Evolutionary conservation across 64 coral and sea anemone genomes (phyloP).

Genomic region (Trachythela sp.): DNA sequence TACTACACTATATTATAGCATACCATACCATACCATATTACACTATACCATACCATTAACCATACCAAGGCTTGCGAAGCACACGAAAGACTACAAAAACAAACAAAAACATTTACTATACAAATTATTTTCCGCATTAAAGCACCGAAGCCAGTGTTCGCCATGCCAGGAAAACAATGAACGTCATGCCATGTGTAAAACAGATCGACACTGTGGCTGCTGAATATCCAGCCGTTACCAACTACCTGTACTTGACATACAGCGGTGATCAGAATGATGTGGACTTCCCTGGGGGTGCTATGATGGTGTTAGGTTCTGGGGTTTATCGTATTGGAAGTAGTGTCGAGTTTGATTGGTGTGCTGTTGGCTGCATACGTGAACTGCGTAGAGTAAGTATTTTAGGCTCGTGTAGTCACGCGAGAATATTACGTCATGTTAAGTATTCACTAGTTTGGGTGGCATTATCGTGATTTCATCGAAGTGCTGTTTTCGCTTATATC

Average conservation of each 20-base stretch:
- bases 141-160: constrained; percentile 89
- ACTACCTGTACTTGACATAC: constrained; percentile 92
- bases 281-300: constrained; percentile 59
- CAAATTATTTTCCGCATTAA: neutral
- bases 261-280: constrained; percentile 78
- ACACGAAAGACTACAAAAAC: too few relatives aligned
- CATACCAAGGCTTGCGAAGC: too few relatives aligned
- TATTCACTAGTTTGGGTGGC: neutral
- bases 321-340: constrained; percentile 98
- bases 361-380: constrained; percentile 91
- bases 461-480: too few relatives aligned
- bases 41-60: too few relatives aligned
- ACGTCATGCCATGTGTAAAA: constrained; percentile 64
- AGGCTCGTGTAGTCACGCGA: neutral
- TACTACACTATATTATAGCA: neutral
- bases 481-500: too few relatives aligned
- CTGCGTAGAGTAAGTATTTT: constrained; percentile 64
- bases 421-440: neutral
- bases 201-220: constrained; percentile 98
- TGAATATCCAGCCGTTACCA: constrained; percentile 92
- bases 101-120: neutral
- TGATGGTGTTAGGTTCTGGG: constrained; percentile 96
- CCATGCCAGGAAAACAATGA: constrained; percentile 59
- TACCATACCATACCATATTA: neutral
- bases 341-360: constrained; percentile 99